phyloP scores from a whole-genome alignment of 1,140 invertebrate genomes.

The Drosophila arizonae region DNA sequence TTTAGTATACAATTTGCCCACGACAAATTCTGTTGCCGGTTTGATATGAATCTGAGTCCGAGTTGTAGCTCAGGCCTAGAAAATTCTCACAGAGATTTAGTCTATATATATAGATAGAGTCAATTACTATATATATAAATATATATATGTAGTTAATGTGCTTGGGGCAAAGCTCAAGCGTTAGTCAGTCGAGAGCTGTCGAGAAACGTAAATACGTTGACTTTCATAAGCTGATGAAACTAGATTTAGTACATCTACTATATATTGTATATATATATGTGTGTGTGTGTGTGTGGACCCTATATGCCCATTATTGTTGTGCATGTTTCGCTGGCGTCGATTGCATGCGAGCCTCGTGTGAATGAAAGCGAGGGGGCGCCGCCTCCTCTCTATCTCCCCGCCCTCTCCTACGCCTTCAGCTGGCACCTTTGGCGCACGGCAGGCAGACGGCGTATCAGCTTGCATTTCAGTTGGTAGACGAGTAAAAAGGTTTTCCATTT shows the following conservation, averaged over 20 bases:
- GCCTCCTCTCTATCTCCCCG: background rate
- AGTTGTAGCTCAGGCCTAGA: slow-evolving; percentile 2
- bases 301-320: slow-evolving; percentile 19
- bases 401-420: background rate
- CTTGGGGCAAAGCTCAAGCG: slow-evolving; percentile 33
- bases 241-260: background rate
- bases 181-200: background rate
- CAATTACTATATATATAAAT: slow-evolving; percentile 5
- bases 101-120: slow-evolving; percentile 4
- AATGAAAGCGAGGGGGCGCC: slow-evolving; percentile 3
- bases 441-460: slow-evolving; percentile 49
- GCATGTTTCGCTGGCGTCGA: slow-evolving; percentile 27
- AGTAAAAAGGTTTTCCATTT: slow-evolving; percentile 44
- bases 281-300: background rate
- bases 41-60: slow-evolving; percentile 1
- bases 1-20: too few relatives aligned
- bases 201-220: too few relatives aligned
- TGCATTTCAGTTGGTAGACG: slow-evolving; percentile 39
- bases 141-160: slow-evolving; percentile 1
- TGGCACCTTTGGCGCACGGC: too few relatives aligned
- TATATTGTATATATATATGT: background rate
- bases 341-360: slow-evolving; percentile 57
- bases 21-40: background rate
- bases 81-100: slow-evolving; percentile 19
- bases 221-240: slow-evolving; percentile 29